A percentile compares a stretch with the other conserved stretches of the same genome.
phyloP scores from a whole-genome alignment of 2,888 invertebrate genomes.

The Sminthurinus aureus region DNA sequence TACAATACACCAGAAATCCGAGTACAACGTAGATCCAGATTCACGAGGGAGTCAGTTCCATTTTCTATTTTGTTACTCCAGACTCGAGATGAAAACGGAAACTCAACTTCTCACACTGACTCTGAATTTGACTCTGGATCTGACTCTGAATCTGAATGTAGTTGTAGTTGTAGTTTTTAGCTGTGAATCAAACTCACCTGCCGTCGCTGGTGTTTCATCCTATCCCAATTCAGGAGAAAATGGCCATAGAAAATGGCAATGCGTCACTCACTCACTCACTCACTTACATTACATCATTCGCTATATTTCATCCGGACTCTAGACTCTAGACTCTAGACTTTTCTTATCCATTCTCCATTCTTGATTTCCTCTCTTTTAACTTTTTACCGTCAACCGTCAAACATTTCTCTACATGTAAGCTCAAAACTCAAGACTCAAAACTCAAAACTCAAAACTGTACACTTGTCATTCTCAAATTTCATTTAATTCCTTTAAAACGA shows the following conservation, averaged over 20 bases:
- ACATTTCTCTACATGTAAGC: background rate
- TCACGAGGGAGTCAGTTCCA: too few relatives aligned
- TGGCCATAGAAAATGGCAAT: background rate
- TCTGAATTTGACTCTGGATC: too few relatives aligned
- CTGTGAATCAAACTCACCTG: background rate
- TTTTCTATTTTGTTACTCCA: too few relatives aligned
- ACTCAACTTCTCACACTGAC: background rate
- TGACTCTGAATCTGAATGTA: too few relatives aligned
- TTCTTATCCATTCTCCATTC: background rate
- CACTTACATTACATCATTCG: background rate
- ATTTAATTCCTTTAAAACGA: background rate
- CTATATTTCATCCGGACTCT: background rate
- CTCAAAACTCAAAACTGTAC: background rate
- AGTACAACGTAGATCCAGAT: background rate
- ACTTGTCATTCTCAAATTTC: background rate
- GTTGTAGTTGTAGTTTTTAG: too few relatives aligned
- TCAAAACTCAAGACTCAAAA: background rate
- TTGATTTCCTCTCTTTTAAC: background rate
- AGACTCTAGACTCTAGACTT: background rate
- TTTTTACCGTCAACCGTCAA: background rate
- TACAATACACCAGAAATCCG: too few relatives aligned
- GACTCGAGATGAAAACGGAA: background rate
- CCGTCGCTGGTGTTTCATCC: background rate
- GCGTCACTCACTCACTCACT: background rate
- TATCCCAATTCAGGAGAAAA: background rate